A percentile compares a stretch with the other conserved stretches of the same genome.
phyloP scores from a whole-genome alignment of 1,140 invertebrate genomes.

The Homalodisca vitripennis region DNA sequence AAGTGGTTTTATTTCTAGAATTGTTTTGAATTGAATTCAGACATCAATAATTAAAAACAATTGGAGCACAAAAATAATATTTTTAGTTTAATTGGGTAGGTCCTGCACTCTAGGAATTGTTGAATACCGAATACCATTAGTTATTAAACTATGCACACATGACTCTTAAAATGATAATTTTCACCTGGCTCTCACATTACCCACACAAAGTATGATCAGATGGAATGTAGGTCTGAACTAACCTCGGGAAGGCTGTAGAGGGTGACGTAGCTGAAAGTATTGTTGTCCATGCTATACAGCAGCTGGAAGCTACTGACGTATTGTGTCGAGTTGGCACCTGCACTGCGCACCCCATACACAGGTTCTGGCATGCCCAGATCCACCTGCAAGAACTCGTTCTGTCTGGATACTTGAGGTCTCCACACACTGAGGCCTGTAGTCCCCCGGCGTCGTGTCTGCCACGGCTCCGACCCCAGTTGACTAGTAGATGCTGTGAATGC shows the following conservation, averaged over 20 bases:
- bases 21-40: no score
- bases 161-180: no score
- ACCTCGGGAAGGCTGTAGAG: conserved; percentile 37
- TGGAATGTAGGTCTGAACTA: no score
- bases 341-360: conserved; percentile 69
- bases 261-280: conserved; percentile 55
- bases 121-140: no score
- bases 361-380: conserved; percentile 60
- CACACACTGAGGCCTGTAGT: neutral
- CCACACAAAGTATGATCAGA: no score
- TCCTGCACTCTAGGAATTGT: no score
- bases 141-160: no score
- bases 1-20: no score
- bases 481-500: neutral
- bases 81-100: no score
- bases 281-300: conserved; percentile 64
- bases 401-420: neutral
- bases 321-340: conserved; percentile 56
- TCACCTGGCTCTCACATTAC: no score
- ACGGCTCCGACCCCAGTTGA: neutral
- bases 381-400: conserved; percentile 51
- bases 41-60: no score
- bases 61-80: no score
- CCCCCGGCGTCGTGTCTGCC: neutral
- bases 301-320: conserved; percentile 75